Percentiles rank a stretch among this genome's conserved stretches.
phyloP scores from a whole-genome alignment of 2,113 vertebrate species.

The Halichoerus grypus region DNA sequence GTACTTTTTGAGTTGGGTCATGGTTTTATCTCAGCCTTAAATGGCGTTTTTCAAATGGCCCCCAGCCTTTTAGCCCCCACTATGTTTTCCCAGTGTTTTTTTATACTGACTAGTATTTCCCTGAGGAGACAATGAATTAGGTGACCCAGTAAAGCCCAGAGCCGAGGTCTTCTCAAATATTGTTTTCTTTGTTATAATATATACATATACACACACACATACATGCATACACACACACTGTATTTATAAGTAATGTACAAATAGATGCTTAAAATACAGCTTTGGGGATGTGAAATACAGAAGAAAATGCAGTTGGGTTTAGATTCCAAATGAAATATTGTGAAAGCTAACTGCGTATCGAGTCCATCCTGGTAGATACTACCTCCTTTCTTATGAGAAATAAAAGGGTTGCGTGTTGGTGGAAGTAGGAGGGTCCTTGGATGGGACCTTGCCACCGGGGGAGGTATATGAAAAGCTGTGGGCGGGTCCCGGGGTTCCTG shows the following conservation, averaged over 20 bases:
- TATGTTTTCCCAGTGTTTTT: background rate
- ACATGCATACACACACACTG: too few species aligned
- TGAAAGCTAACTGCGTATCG: background rate
- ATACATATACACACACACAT: background rate
- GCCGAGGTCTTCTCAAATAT: background rate
- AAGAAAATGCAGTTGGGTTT: conserved; percentile 2
- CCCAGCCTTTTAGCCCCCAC: background rate
- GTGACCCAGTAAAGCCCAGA: background rate
- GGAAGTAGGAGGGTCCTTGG: background rate
- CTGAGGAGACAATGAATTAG: background rate
- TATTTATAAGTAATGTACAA: background rate
- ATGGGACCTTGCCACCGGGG: background rate
- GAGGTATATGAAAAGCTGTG: background rate
- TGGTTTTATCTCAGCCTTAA: conserved; percentile 11
- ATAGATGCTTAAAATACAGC: background rate
- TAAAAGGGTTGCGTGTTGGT: background rate
- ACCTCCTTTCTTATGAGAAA: conserved; percentile 24
- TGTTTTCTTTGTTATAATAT: background rate
- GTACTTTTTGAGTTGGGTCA: background rate
- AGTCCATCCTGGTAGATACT: background rate
- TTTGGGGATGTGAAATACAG: background rate
- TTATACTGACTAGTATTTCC: background rate
- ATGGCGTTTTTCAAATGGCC: background rate
- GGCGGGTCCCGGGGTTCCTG: background rate
- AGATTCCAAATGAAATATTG: background rate